phyloP scores from a whole-genome alignment of 2,113 vertebrate genomes.

The Coptodon bakossiorum region DNA sequence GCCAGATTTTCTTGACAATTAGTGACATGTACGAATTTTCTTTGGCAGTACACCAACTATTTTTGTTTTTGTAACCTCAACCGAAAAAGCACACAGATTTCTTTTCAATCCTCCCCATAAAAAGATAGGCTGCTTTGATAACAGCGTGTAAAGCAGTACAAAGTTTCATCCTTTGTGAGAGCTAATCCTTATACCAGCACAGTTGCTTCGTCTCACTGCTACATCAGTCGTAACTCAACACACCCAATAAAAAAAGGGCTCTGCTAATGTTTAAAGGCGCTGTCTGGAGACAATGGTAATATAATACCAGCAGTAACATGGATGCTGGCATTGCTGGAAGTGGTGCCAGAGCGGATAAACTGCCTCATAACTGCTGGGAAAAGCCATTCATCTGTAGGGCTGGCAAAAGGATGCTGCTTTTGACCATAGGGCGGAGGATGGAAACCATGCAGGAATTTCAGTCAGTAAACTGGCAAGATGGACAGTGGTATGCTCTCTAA shows the following conservation, averaged over 20 bases:
- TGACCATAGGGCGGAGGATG: constrained; percentile 53
- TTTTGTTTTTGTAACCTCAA: constrained; percentile 48
- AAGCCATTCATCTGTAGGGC: constrained; percentile 19
- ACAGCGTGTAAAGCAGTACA: neutral
- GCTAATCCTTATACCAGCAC: constrained; percentile 32
- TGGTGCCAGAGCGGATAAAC: constrained; percentile 22
- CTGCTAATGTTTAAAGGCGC: constrained; percentile 56
- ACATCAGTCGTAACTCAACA: constrained; percentile 56
- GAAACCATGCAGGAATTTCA: constrained; percentile 57
- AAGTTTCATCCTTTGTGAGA: constrained; percentile 27
- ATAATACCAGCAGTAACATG: constrained; percentile 41
- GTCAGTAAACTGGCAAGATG: constrained; percentile 50
- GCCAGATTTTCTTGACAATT: constrained; percentile 63
- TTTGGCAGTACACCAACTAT: constrained; percentile 37
- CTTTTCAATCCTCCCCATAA: neutral
- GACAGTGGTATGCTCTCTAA: constrained; percentile 31
- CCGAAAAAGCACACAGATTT: constrained; percentile 10
- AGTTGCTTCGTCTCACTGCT: constrained; percentile 40
- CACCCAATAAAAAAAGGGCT: constrained; percentile 58
- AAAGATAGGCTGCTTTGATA: constrained; percentile 16
- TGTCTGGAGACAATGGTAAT: constrained; percentile 63
- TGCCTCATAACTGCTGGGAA: constrained; percentile 33
- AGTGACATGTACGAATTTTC: constrained; percentile 64
- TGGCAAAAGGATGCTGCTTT: constrained; percentile 31
- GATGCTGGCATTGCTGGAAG: constrained; percentile 35